phyloP scores from a whole-genome alignment of 1,140 invertebrate genomes.

The Ylistrum balloti region DNA sequence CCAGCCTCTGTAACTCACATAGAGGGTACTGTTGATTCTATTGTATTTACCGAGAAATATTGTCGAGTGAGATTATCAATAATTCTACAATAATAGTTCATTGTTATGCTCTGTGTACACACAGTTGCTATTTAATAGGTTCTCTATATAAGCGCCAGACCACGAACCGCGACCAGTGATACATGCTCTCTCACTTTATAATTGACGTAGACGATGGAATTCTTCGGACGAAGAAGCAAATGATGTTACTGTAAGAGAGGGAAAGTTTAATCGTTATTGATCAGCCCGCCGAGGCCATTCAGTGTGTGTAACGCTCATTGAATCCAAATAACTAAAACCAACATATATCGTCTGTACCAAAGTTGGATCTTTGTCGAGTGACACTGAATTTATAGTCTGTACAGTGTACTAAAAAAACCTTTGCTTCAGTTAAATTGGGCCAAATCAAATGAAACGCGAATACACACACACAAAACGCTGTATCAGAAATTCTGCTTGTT shows the following conservation, averaged over 20 bases:
- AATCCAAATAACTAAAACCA: neutral
- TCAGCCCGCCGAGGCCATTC: neutral
- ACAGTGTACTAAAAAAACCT: neutral
- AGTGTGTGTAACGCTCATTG: conserved; percentile 11
- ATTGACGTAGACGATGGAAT: neutral
- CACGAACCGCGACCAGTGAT: neutral
- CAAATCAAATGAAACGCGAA: neutral
- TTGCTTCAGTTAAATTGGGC: neutral
- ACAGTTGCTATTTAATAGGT: neutral
- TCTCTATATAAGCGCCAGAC: neutral
- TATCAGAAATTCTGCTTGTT: conserved; percentile 17
- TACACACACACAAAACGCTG: conserved; percentile 26
- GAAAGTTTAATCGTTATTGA: conserved; percentile 29
- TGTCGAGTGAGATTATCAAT: conserved; percentile 16
- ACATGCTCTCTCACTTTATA: conserved; percentile 26
- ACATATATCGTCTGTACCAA: neutral
- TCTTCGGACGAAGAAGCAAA: conserved; percentile 14
- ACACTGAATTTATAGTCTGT: neutral
- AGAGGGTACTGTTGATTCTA: neutral
- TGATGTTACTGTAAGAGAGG: neutral
- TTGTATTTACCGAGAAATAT: conserved; percentile 22
- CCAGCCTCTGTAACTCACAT: neutral
- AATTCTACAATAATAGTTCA: neutral
- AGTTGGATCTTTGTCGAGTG: neutral
- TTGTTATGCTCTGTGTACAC: neutral